phyloP scores from a whole-genome alignment of 2,113 vertebrate genomes.

The Amphilophus citrinellus region DNA sequence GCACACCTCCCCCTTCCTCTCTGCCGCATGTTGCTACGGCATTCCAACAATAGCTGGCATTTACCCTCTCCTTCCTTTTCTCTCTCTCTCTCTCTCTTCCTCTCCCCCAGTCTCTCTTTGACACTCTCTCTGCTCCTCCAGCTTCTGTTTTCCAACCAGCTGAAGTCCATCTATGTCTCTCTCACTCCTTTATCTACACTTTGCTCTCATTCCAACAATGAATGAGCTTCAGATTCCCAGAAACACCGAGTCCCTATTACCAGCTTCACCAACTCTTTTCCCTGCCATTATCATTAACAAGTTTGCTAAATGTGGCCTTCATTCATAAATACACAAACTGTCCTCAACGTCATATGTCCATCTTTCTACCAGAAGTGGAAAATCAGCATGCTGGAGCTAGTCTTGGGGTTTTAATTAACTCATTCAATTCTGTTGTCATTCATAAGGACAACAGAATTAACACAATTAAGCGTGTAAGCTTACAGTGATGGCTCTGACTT shows the following conservation, averaged over 20 bases:
- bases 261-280: slow-evolving; percentile 1
- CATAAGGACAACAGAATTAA: not conserved
- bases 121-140: slow-evolving; percentile 35
- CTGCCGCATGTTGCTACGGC: slow-evolving; percentile 62
- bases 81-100: slow-evolving; percentile 24
- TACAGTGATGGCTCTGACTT: not conserved
- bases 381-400: not conserved
- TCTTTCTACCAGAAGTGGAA: not conserved
- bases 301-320: slow-evolving; percentile 11
- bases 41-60: slow-evolving; percentile 80
- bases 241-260: slow-evolving; percentile 20
- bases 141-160: slow-evolving; percentile 52
- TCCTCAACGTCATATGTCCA: not conserved
- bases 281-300: not conserved
- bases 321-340: not conserved
- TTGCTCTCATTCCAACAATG: slow-evolving; percentile 34
- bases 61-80: slow-evolving; percentile 54
- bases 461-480: not conserved
- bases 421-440: not conserved
- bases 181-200: slow-evolving; percentile 53
- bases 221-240: slow-evolving; percentile 19
- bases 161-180: slow-evolving; percentile 58
- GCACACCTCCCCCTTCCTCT: slow-evolving; percentile 51
- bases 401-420: not conserved
- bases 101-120: slow-evolving; percentile 35